These are phyloP conservation scores for Amniataba percoides DNA, from an alignment of 2,797 vertebrate species.

Conservation along the genomic window DNA sequence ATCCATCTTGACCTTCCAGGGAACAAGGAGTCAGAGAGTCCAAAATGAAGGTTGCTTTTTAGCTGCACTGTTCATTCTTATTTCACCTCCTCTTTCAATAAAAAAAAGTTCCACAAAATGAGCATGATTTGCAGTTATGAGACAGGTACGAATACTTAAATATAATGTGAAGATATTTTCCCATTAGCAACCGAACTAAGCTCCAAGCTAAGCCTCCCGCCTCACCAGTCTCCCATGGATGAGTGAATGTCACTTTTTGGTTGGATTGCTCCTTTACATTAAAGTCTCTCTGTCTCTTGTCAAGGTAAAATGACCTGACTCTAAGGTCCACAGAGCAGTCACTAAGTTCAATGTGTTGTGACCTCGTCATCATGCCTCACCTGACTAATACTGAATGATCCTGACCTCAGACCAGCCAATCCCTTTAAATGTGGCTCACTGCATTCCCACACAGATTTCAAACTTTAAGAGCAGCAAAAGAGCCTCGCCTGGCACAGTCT, in stretches of 20 bases:
- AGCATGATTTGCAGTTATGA: neutral
- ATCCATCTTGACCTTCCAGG: neutral
- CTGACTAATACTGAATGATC: constrained; percentile 25
- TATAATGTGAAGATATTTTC: neutral
- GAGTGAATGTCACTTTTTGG: neutral
- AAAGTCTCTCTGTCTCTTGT: constrained; percentile 12
- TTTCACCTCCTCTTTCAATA: neutral
- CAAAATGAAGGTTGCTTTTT: neutral
- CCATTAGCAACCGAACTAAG: neutral
- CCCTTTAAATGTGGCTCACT: constrained; percentile 28
- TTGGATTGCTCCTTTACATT: neutral
- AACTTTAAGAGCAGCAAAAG: constrained; percentile 13
- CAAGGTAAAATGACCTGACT: constrained; percentile 19
- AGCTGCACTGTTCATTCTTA: neutral
- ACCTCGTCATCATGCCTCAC: constrained; percentile 59
- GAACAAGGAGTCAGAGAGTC: neutral
- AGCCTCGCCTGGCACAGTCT: constrained; percentile 18
- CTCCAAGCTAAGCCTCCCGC: neutral
- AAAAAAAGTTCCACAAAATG: neutral
- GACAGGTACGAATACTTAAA: neutral
- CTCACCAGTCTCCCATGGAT: neutral
- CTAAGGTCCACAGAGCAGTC: constrained; percentile 14
- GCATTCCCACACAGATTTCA: constrained; percentile 67
- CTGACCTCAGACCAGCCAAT: constrained; percentile 23
- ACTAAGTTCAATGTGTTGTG: constrained; percentile 32